Base-by-base conservation (phyloP, 2,113 vertebrate species). In the Hippocampus abdominalis region DNA sequence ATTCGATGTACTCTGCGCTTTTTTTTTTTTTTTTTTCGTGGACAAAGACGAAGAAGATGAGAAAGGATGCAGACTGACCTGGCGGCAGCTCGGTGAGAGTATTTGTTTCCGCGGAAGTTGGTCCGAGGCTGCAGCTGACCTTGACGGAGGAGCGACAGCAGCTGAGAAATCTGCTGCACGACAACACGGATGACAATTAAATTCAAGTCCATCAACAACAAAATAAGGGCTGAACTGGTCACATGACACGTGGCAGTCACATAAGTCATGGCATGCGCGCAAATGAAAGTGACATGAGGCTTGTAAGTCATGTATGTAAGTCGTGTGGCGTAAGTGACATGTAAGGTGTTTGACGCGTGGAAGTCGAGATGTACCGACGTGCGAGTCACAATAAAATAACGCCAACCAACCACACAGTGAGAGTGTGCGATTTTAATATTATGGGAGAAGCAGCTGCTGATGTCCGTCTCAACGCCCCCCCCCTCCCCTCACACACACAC, bases 91-190 rank as follows among this genome's bases (percentile, higher is more conserved):
- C 88, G 88, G 40, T 89, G 85, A 9, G 79, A 88, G 39, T 82
- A 89, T 65, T 89, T 89, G 73, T 89, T 89, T 16, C 88, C 88
- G 1, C 88, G 70, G 81, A 89, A 89, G 88, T 89, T 89, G 0
- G 86, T 66, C 64, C 81, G 76, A 0, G 88, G 88, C 79, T 89
- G 88, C 68, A 89, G 82, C 71, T 88, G 84, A 64, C 88, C 88
- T 78, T 88, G 86, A 0, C 57, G 95, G 76, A 99, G 93, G 77
- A 99, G 92, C 53, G 97, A 95, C 81, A 99, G 93, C 88, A 99
- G 94, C 94, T 98, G 96, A 66, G 97, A 99, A 87, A 99, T 95
- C 93, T 99, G 96, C 95, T 96, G 91, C 73, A 83, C 20, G 16
- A 62, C 68, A 67, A 75, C 42, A 60, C 49, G 60, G 54, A 61